A percentile compares a stretch with the other conserved stretches of the same genome.
phyloP scores from a whole-genome alignment of 2,888 invertebrate species.

The Stegophylla sp. region DNA sequence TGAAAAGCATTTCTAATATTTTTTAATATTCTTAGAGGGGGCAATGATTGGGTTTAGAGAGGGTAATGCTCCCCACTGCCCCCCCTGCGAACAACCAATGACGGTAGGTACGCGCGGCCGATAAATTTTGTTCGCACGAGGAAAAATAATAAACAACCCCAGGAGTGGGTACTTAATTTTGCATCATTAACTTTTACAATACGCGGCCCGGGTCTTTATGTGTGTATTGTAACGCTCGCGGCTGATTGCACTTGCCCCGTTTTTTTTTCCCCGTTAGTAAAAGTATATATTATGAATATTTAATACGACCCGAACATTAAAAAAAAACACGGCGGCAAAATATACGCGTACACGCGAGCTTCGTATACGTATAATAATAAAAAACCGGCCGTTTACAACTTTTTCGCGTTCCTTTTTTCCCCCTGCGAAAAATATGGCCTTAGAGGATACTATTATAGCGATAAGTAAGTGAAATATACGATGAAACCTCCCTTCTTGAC shows the following conservation, averaged over 20 bases:
- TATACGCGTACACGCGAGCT: not conserved
- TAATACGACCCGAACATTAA: not conserved
- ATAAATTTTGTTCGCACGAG: not conserved
- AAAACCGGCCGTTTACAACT: not conserved
- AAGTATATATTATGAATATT: not conserved
- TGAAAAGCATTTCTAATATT: no score
- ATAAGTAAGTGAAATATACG: no score
- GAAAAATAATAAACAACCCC: not conserved
- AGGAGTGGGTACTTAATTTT: slow-evolving; percentile 6
- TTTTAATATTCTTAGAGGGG: no score
- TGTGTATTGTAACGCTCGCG: not conserved
- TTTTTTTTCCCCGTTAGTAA: no score
- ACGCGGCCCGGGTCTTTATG: not conserved
- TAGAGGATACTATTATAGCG: no score
- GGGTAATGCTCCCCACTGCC: not conserved
- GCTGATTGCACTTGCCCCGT: not conserved
- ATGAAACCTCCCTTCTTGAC: no score
- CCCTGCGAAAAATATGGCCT: not conserved
- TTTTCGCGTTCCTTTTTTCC: not conserved
- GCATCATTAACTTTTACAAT: not conserved
- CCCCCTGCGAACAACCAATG: no score
- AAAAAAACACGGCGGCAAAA: not conserved
- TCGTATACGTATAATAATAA: not conserved
- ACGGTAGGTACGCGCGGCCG: not conserved
- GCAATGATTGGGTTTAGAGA: no score